Evolutionary conservation across 2,113 vertebrate species (phyloP).

Genomic region (Atractosteus spatula): DNA sequence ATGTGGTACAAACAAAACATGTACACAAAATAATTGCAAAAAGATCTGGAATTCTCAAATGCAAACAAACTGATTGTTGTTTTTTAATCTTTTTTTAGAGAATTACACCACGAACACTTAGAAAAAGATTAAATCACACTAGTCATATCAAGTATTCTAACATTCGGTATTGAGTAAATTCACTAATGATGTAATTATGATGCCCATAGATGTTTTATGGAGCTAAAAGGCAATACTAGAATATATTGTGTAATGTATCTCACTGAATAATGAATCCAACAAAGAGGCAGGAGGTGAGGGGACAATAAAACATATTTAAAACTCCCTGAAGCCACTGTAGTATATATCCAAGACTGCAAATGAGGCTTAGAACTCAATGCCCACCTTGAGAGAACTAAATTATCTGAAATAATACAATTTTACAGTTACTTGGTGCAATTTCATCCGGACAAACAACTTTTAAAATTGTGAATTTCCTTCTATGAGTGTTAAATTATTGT

Average conservation of each 20-base stretch:
- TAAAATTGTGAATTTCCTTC: too few species aligned
- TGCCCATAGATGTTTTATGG: background rate
- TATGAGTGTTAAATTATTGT: too few species aligned
- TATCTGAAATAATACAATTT: background rate
- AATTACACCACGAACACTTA: background rate
- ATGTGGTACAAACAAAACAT: too few species aligned
- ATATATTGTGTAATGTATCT: constrained; percentile 3
- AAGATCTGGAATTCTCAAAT: too few species aligned
- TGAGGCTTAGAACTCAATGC: background rate
- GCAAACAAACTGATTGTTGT: too few species aligned
- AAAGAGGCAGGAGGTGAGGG: background rate
- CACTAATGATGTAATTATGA: constrained; percentile 3
- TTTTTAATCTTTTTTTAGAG: background rate
- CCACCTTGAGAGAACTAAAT: background rate
- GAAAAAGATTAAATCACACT: background rate
- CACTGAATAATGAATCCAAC: background rate
- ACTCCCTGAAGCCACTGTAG: background rate
- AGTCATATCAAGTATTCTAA: background rate
- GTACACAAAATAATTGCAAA: too few species aligned
- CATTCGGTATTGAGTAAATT: background rate
- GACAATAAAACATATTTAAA: background rate
- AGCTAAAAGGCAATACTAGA: background rate
- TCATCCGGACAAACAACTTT: too few species aligned
- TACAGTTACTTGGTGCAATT: background rate
- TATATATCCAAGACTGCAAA: background rate